Percentiles rank a stretch among this genome's conserved stretches.
Evolutionary conservation across 1,140 invertebrate species (phyloP).

Genomic region (Lasioglossum baleicum): DNA sequence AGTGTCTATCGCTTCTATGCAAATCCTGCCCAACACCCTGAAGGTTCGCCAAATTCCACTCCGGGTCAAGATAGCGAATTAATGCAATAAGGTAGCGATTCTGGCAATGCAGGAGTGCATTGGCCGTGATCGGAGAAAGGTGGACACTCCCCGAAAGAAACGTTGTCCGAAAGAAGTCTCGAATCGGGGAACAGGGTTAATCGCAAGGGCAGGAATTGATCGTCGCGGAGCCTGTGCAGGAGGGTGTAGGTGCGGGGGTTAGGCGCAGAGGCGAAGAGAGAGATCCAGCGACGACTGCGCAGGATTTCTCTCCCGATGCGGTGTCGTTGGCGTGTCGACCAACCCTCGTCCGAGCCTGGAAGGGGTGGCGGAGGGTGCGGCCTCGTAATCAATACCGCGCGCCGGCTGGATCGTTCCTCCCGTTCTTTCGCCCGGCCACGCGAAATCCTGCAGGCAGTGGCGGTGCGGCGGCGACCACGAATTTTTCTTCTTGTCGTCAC

Average conservation of each 20-base stretch:
- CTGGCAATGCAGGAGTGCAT: no score
- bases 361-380: conserved; percentile 52
- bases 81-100: no score
- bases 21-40: no score
- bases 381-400: conserved; percentile 57
- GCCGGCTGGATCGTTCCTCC: conserved; percentile 25
- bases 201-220: conserved; percentile 1
- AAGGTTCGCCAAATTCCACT: no score
- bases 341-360: conserved; percentile 21
- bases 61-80: no score
- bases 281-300: conserved; percentile 43
- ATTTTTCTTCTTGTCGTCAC: conserved; percentile 45
- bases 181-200: neutral
- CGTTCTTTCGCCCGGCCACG: conserved; percentile 22
- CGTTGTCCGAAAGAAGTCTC: neutral
- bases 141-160: no score
- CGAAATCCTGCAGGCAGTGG: conserved; percentile 28
- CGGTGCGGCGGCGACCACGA: conserved; percentile 12
- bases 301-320: conserved; percentile 44
- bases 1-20: no score
- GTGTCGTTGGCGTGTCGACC: conserved; percentile 29
- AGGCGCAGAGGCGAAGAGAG: no score
- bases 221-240: neutral
- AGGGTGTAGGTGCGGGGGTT: no score
- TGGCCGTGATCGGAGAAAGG: no score